Evolutionary conservation across 2,888 invertebrate genomes (phyloP).

Genomic region (Melieria picta): DNA sequence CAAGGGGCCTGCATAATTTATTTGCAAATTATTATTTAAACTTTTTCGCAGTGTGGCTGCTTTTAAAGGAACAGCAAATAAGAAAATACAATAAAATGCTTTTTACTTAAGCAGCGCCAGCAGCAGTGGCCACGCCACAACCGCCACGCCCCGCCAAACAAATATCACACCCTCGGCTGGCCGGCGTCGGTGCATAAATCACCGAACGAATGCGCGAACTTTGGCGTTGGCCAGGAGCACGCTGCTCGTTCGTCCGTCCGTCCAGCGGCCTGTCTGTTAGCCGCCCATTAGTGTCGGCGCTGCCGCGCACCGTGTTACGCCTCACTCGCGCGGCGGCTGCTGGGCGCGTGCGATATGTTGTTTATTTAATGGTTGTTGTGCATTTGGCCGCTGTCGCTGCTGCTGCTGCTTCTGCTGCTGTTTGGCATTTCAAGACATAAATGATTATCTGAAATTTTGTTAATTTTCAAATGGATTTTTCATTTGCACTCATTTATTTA

Average conservation of each 20-base stretch:
- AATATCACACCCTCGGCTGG: conserved; percentile 24
- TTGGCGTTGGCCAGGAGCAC: no score
- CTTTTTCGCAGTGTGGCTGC: conserved; percentile 41
- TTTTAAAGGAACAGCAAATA: no score
- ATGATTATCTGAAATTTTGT: conserved; percentile 37
- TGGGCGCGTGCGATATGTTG: conserved; percentile 44
- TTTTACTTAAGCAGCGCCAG: conserved; percentile 7
- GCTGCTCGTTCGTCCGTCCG: no score
- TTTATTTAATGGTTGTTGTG: background rate
- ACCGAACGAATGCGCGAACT: no score
- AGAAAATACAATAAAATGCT: background rate
- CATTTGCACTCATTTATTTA: conserved; percentile 27
- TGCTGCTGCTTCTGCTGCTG: conserved; percentile 27
- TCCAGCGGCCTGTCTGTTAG: no score
- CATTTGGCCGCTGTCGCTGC: background rate
- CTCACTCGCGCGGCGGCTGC: background rate
- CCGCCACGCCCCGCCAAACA: background rate
- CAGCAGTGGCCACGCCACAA: background rate
- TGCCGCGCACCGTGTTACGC: background rate
- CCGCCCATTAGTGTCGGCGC: no score
- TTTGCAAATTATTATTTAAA: conserved; percentile 62
- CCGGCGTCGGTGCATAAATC: background rate
- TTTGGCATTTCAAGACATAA: conserved; percentile 23
- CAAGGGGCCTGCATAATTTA: conserved; percentile 50
- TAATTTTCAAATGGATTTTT: conserved; percentile 33